phyloP scores from a whole-genome alignment of 2,113 vertebrate genomes.

The Anthoscopus minutus region DNA sequence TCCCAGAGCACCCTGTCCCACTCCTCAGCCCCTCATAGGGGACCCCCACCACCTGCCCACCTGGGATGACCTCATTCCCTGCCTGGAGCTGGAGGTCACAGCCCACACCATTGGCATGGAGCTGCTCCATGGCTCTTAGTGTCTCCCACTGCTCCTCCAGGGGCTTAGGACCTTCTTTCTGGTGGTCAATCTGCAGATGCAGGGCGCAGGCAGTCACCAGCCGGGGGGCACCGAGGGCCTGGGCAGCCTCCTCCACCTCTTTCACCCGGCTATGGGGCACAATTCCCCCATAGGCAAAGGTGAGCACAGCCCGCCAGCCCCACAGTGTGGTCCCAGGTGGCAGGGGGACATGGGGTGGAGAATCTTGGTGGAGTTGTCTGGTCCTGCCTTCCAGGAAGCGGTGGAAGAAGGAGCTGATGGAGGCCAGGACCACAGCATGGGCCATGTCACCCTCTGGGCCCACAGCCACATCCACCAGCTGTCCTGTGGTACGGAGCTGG shows the following conservation, averaged over 20 bases:
- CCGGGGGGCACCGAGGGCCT: slow-evolving; percentile 65
- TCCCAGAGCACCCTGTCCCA: neutral
- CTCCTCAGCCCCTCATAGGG: neutral
- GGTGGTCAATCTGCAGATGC: neutral
- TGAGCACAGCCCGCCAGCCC: slow-evolving; percentile 66
- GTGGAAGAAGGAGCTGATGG: slow-evolving; percentile 53
- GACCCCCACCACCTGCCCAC: neutral
- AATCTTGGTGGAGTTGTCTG: neutral
- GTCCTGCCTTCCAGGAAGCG: slow-evolving; percentile 2
- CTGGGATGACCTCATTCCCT: slow-evolving; percentile 53
- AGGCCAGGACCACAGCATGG: slow-evolving; percentile 44
- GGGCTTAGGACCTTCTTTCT: neutral
- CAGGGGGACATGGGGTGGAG: neutral
- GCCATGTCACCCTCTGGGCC: slow-evolving; percentile 1
- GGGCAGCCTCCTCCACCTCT: slow-evolving; percentile 70
- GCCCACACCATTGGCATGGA: slow-evolving; percentile 69
- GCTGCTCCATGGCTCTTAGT: slow-evolving; percentile 63
- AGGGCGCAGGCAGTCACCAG: slow-evolving; percentile 65
- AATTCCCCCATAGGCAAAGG: slow-evolving; percentile 82
- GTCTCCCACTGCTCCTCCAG: slow-evolving; percentile 71
- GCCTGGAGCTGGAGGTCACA: slow-evolving; percentile 82
- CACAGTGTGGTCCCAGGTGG: neutral
- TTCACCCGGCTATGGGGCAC: neutral
- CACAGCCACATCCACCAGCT: slow-evolving; percentile 32
- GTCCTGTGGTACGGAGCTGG: neutral